Percentiles rank a stretch among this genome's conserved stretches.
Evolutionary conservation across 2,888 invertebrate genomes (phyloP).

Genomic region (Aspidiotus destructor): DNA sequence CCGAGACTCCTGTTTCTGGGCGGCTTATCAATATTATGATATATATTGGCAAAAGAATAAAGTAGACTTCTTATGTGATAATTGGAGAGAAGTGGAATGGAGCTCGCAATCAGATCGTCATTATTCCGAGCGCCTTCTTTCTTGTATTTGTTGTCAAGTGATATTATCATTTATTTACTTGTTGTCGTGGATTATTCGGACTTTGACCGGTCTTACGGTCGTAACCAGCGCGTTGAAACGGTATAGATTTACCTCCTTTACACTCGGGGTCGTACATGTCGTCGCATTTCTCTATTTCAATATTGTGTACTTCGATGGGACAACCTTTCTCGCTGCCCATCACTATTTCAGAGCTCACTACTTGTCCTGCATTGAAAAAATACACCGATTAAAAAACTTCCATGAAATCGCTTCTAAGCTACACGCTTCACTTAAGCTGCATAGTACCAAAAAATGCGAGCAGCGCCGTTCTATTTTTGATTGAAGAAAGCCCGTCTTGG

Average conservation of each 20-base stretch:
- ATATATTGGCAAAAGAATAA: no score
- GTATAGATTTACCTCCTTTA: slow-evolving; percentile 80
- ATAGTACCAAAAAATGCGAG: slow-evolving; percentile 90
- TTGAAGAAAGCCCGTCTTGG: slow-evolving; percentile 74
- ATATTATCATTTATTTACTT: slow-evolving; percentile 58
- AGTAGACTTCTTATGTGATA: no score
- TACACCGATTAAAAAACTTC: no score
- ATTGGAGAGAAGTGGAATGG: no score
- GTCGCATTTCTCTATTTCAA: slow-evolving; percentile 89
- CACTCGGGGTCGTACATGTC: slow-evolving; percentile 90
- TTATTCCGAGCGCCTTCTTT: no score
- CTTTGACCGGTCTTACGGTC: slow-evolving; percentile 89
- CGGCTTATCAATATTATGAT: no score
- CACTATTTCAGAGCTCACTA: slow-evolving; percentile 91
- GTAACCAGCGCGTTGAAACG: slow-evolving; percentile 86
- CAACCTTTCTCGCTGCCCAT: slow-evolving; percentile 96
- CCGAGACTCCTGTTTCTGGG: no score
- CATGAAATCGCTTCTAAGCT: no score
- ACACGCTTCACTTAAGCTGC: no score
- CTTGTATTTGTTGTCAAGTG: no score
- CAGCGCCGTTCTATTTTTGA: slow-evolving; percentile 75
- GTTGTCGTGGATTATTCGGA: slow-evolving; percentile 92
- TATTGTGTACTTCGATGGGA: slow-evolving; percentile 92
- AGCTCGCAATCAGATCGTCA: no score
- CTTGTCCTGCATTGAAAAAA: slow-evolving; percentile 58